Evolutionary conservation across 37 sponge, comb jelly and placozoan genomes (phyloP).

Genomic region (Eunapius fragilis): DNA sequence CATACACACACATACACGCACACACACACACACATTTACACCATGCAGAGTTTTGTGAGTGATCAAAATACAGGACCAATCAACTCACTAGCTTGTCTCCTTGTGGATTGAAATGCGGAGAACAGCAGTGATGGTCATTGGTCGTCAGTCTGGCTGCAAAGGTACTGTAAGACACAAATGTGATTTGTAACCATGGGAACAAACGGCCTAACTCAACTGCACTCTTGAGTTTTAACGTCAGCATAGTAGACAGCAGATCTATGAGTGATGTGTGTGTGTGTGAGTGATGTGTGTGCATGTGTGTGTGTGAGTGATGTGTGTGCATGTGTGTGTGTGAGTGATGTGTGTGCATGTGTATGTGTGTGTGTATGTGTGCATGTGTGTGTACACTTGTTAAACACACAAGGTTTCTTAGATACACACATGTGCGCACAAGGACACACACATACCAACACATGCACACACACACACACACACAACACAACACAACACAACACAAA

Average conservation of each 20-base stretch:
- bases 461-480: background rate
- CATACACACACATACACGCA: background rate
- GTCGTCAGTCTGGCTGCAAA: slow-evolving; percentile 46
- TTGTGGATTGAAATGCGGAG: slow-evolving; percentile 58
- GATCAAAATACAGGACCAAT: background rate
- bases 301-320: slow-evolving; percentile 12
- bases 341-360: no score
- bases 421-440: background rate
- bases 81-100: slow-evolving; percentile 55
- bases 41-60: no score
- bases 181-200: background rate
- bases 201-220: slow-evolving; percentile 31
- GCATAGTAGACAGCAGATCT: slow-evolving; percentile 76
- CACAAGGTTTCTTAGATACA: background rate
- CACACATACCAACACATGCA: background rate
- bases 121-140: slow-evolving; percentile 18
- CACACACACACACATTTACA: background rate
- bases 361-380: background rate
- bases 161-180: background rate
- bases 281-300: background rate
- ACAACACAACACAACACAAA: background rate
- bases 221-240: slow-evolving; percentile 26
- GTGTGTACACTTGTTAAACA: background rate
- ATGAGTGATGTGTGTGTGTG: background rate
- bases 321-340: background rate